These are phyloP conservation scores for Simalia tracyae DNA, from an alignment of 2,797 vertebrate genomes.

Conservation along the genomic window DNA sequence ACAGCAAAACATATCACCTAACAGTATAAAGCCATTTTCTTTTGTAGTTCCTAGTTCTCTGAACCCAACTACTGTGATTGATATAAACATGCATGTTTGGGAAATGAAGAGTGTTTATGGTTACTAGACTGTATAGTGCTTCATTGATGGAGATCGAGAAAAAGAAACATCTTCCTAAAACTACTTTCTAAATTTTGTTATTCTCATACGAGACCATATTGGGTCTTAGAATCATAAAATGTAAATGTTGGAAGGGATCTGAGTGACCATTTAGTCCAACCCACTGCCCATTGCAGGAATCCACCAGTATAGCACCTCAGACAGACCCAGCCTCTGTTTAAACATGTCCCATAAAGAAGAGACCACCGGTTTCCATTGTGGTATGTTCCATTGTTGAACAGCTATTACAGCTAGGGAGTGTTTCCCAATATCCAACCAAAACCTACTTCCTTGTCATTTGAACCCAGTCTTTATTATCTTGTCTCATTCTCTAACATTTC, in stretches of 20 bases:
- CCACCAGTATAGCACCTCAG: not conserved
- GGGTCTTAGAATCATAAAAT: not conserved
- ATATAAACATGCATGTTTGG: rapidly evolving
- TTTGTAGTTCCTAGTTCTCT: not conserved
- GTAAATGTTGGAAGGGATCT: not conserved
- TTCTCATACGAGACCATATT: not conserved
- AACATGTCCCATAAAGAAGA: not conserved
- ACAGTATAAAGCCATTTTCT: not conserved
- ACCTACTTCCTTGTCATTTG: not conserved
- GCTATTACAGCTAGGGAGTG: not conserved
- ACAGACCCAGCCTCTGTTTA: not conserved
- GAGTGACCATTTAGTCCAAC: not conserved
- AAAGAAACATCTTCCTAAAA: not conserved
- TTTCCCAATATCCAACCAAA: not conserved
- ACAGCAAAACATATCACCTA: not conserved
- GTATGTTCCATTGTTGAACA: not conserved
- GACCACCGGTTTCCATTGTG: not conserved
- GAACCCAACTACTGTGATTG: not conserved
- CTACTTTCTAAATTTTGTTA: not conserved
- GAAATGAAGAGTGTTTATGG: not conserved
- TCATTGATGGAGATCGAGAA: rapidly evolving
- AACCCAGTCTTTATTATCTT: not conserved
- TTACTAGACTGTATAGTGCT: rapidly evolving
- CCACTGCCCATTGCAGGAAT: not conserved
- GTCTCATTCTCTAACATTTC: not conserved